Conservation (phyloP, 2,888 invertebrate genomes). For the Nephrocerus scutellatus region DNA sequence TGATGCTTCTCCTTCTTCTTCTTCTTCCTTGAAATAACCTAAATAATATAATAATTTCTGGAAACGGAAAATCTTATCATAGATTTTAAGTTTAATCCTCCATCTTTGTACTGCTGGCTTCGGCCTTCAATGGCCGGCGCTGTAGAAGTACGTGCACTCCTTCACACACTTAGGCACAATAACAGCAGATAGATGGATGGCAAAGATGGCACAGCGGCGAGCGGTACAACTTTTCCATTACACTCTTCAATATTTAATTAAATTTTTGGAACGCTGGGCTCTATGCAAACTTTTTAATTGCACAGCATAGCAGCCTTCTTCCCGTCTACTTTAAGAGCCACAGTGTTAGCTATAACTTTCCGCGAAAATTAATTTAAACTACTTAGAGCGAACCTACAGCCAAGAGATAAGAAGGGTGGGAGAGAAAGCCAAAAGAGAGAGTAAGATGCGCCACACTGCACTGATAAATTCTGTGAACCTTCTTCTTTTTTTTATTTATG, state of each 20-base stretch:
- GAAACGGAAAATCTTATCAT: conserved; percentile 1
- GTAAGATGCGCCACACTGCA: no score
- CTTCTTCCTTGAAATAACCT: no score
- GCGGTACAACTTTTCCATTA: conserved; percentile 26
- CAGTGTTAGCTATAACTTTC: conserved; percentile 26
- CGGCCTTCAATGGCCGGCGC: no score
- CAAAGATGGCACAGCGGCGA: conserved; percentile 18
- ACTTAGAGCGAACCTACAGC: conserved; percentile 25
- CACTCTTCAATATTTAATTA: conserved; percentile 30
- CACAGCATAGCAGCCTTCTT: conserved; percentile 22
- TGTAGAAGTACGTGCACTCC: no score
- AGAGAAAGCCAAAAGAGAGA: no score
- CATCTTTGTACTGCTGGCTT: no score
- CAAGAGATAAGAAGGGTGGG: no score
- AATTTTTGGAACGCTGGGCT: conserved; percentile 26
- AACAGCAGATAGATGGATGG: conserved; percentile 19
- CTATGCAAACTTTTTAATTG: conserved; percentile 27
- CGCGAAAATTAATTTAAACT: conserved; percentile 29
- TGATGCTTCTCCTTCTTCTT: no score
- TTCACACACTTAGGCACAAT: no score
- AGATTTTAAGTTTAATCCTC: conserved; percentile 9
- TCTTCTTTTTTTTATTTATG: no score
- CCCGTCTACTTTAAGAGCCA: no score
- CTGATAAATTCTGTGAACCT: no score
- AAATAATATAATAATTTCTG: conserved; percentile 10